A percentile compares a stretch with the other conserved stretches of the same genome.
Evolutionary conservation across 2,888 invertebrate species (phyloP).

Genomic region (Phrixothrix hirtus): DNA sequence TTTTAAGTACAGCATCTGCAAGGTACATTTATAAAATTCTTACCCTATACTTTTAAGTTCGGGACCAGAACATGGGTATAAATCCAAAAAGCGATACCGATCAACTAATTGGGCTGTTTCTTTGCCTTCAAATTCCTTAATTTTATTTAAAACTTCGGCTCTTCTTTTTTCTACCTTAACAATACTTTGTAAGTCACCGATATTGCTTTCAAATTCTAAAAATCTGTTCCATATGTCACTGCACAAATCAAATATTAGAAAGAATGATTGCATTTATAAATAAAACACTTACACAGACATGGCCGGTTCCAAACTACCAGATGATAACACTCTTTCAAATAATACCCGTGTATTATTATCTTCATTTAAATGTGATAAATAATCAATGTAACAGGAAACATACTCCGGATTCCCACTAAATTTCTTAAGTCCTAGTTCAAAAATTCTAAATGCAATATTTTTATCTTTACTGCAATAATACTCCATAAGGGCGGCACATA

Average conservation of each 20-base stretch:
- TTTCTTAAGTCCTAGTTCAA: constrained; percentile 96
- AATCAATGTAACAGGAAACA: constrained; percentile 94
- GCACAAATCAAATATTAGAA: no score
- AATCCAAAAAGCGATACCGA: constrained; percentile 91
- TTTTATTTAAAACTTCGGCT: constrained; percentile 88
- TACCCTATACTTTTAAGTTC: constrained; percentile 91
- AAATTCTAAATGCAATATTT: constrained; percentile 94
- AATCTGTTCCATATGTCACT: constrained; percentile 98
- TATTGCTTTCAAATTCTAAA: constrained; percentile 97
- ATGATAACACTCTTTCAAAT: constrained; percentile 94
- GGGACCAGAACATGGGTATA: constrained; percentile 89
- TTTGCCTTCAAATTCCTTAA: constrained; percentile 95
- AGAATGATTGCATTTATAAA: background rate
- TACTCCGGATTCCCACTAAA: constrained; percentile 95
- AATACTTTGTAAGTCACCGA: constrained; percentile 96
- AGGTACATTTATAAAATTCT: constrained; percentile 7
- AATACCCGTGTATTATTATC: constrained; percentile 99
- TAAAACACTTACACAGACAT: constrained; percentile 75
- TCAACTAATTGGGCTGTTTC: constrained; percentile 97
- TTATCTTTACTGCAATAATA: constrained; percentile 99
- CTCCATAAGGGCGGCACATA: constrained; percentile 97
- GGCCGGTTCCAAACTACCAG: constrained; percentile 87
- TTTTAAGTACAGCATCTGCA: background rate
- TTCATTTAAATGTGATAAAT: constrained; percentile 96
- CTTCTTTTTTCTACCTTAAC: constrained; percentile 95